Evolutionary conservation across 2,888 invertebrate species (phyloP).

Genomic region (Trissolcus brochymenae): DNA sequence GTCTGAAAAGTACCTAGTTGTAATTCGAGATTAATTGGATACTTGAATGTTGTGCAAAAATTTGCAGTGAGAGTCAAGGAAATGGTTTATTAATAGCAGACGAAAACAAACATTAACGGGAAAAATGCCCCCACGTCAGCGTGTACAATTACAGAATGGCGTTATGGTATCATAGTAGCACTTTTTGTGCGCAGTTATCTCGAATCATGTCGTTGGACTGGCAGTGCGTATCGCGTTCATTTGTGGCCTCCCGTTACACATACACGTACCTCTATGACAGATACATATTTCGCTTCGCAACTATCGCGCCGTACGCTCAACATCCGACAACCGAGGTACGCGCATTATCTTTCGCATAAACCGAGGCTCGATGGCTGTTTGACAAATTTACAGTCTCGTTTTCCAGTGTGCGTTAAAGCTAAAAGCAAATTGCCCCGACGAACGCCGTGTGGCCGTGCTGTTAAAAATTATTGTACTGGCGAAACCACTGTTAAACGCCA

Average conservation of each 20-base stretch:
- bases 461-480: slow-evolving; percentile 48
- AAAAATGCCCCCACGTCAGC: slow-evolving; percentile 28
- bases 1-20: too few relatives aligned
- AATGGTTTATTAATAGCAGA: slow-evolving; percentile 19
- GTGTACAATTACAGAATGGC: slow-evolving; percentile 47
- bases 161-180: slow-evolving; percentile 49
- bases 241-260: slow-evolving; percentile 51
- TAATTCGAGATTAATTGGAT: not conserved
- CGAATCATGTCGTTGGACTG: slow-evolving; percentile 49
- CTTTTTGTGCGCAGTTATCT: slow-evolving; percentile 55
- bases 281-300: slow-evolving; percentile 35
- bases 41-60: not conserved
- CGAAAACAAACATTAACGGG: slow-evolving; percentile 39
- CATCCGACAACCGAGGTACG: slow-evolving; percentile 54
- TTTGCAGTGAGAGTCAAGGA: not conserved
- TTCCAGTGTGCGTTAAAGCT: slow-evolving; percentile 61
- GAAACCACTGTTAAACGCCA: slow-evolving; percentile 37
- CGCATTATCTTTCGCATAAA: slow-evolving; percentile 58
- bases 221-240: slow-evolving; percentile 53
- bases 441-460: slow-evolving; percentile 22
- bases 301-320: slow-evolving; percentile 49
- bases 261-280: slow-evolving; percentile 39
- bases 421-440: slow-evolving; percentile 42
- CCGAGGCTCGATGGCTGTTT: slow-evolving; percentile 61
- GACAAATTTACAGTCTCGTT: slow-evolving; percentile 69